phyloP scores from a whole-genome alignment of 2,888 invertebrate genomes.

The Oscheius sp. region DNA sequence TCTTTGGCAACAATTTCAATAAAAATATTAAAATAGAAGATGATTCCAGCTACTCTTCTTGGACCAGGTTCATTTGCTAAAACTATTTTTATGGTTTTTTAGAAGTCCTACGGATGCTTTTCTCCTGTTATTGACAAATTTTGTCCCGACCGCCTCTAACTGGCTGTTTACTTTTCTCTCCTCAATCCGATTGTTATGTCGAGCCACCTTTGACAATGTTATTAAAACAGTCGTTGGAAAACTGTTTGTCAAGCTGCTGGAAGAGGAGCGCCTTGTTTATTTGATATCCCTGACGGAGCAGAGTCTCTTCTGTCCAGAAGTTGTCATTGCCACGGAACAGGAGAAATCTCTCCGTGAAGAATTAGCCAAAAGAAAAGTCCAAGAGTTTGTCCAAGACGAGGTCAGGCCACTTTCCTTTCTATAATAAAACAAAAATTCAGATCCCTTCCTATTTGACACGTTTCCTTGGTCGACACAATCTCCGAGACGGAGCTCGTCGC shows the following conservation, averaged over 20 bases:
- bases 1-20: slow-evolving; percentile 40
- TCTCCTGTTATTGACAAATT: slow-evolving; percentile 16
- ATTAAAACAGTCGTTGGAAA: slow-evolving; percentile 11
- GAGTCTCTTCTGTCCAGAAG: slow-evolving; percentile 54
- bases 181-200: slow-evolving; percentile 16
- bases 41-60: slow-evolving; percentile 1
- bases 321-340: slow-evolving; percentile 53
- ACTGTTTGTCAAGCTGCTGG: slow-evolving; percentile 20
- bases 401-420: slow-evolving; percentile 17
- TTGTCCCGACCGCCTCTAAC: neutral
- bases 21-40: neutral
- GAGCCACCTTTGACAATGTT: slow-evolving; percentile 28
- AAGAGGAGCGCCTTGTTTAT: slow-evolving; percentile 41
- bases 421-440: slow-evolving; percentile 36
- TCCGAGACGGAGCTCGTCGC: slow-evolving; percentile 40
- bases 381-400: slow-evolving; percentile 51
- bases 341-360: slow-evolving; percentile 65
- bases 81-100: neutral
- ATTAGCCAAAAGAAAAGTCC: slow-evolving; percentile 60
- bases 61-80: slow-evolving; percentile 6
- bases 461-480: slow-evolving; percentile 43
- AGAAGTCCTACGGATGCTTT: slow-evolving; percentile 27
- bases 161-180: slow-evolving; percentile 28
- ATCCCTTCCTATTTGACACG: slow-evolving; percentile 41
- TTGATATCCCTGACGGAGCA: slow-evolving; percentile 54